These are phyloP conservation scores for Chloroclystis v-ata DNA, from an alignment of 2,888 invertebrate species.

Conservation along the genomic window DNA sequence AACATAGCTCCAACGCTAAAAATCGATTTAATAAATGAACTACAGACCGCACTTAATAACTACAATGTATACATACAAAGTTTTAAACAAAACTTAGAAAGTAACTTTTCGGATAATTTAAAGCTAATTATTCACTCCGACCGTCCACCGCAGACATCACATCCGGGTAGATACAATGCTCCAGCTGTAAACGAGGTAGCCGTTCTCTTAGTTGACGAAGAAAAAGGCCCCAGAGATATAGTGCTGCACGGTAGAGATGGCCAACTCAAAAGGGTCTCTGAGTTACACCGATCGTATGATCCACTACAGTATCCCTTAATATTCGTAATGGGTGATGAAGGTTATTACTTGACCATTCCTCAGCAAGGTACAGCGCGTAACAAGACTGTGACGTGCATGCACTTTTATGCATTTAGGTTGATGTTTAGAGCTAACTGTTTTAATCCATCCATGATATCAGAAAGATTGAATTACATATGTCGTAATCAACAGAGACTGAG, in stretches of 20 bases:
- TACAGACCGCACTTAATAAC: neutral
- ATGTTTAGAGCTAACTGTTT: slow-evolving; percentile 25
- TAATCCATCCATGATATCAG: slow-evolving; percentile 11
- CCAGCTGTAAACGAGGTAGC: neutral
- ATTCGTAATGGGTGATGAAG: neutral
- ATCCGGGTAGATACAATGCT: neutral
- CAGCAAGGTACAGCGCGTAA: neutral
- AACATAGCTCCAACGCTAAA: slow-evolving; percentile 24
- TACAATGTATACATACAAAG: neutral
- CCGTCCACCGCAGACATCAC: neutral
- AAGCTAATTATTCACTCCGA: neutral
- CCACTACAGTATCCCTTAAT: neutral
- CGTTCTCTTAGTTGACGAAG: neutral
- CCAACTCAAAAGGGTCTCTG: slow-evolving; percentile 8
- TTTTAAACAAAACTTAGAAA: neutral
- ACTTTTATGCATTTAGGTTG: slow-evolving; percentile 31
- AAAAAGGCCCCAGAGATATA: neutral
- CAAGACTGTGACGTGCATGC: slow-evolving; percentile 30
- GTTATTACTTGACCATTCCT: neutral
- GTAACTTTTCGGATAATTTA: neutral
- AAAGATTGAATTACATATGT: neutral
- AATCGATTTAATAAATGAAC: slow-evolving; percentile 21
- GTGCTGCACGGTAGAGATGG: neutral
- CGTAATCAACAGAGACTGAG: neutral
- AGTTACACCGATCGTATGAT: neutral